Evolutionary conservation across 53 echinoderm and acorn worm genomes (phyloP), one percentile per base, ranked within the genome.

Genomic region (Antedon mediterranea): DNA sequence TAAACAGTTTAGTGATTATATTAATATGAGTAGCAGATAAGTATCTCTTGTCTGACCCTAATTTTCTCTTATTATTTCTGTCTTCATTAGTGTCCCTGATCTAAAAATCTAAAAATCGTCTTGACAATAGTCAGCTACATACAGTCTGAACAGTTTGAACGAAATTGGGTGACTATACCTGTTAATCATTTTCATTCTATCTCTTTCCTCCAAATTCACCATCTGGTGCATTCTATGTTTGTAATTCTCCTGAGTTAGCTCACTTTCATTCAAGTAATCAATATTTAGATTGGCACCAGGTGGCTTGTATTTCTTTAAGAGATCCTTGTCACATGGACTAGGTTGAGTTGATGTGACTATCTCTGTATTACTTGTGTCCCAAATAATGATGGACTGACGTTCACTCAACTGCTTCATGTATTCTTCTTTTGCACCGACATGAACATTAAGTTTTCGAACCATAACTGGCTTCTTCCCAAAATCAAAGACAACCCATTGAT

Each of bases 401-500:
- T 5, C 72, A 31, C 32, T 71, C 23, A 74, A 70, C 14, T 32
- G 76, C 32, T 74, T 33, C 80, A 75, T 78, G 23, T 33, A 75
- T 26, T 85, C 85, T 9, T 80, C 34, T 29, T 79, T 80, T 13
- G 79, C 81, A 26, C 82, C 80, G 73, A 82, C 75, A 23, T 84
- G 82, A 37, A 80, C 76, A 30, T 78, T 72, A 78, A 91, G 28
- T 75, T 91, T 88, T 6, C 87, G 73, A 30, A 91, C 85, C 76
- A 90, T 74, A 4, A 90, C 90, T 3, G 81, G 85, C 31, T 85
- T 44, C 7, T 77, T 79, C 15, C 88, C 92, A 73, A 97, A 97
- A 83, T 92, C 92, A 86, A 97, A 89, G 71, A 97, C 89, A 30
- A 97, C 89, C 91, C 92, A 92, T 83, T 97, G 97, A 71, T 84